phyloP scores from a whole-genome alignment of 2,113 vertebrate species.

The Synodontis membranacea region DNA sequence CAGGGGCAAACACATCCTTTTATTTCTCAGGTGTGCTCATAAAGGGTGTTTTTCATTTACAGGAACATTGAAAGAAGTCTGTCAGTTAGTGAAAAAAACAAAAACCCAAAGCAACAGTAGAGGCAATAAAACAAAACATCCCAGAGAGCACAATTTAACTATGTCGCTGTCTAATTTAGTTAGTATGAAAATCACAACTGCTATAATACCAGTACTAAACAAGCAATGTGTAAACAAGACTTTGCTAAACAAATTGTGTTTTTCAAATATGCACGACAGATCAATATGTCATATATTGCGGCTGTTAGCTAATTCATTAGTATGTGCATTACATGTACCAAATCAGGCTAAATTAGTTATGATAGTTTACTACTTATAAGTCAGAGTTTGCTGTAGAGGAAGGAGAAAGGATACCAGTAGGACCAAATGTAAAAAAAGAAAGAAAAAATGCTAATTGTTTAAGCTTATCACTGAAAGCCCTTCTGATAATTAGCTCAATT shows the following conservation, averaged over 20 bases:
- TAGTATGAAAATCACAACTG: too few species aligned
- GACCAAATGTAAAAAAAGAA: not conserved
- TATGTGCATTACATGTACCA: not conserved
- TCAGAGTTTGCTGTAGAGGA: not conserved
- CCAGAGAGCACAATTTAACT: too few species aligned
- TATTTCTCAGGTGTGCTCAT: not conserved
- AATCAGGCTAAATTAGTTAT: not conserved
- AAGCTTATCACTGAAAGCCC: not conserved
- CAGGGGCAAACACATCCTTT: not conserved
- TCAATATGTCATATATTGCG: not conserved
- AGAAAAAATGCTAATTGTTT: not conserved
- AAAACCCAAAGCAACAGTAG: too few species aligned
- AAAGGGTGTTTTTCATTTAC: too few species aligned
- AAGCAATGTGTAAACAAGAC: too few species aligned
- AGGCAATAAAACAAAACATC: too few species aligned
- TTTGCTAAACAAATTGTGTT: too few species aligned
- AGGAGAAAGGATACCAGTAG: not conserved
- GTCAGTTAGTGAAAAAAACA: too few species aligned
- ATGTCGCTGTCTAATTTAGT: too few species aligned
- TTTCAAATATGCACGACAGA: not conserved
- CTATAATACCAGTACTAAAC: too few species aligned
- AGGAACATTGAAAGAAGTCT: too few species aligned
- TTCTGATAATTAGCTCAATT: too few species aligned
- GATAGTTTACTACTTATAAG: not conserved
- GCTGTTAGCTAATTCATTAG: not conserved